These are phyloP conservation scores for Poecilia latipinna DNA, from an alignment of 2,113 vertebrate genomes.

Conservation along the genomic window DNA sequence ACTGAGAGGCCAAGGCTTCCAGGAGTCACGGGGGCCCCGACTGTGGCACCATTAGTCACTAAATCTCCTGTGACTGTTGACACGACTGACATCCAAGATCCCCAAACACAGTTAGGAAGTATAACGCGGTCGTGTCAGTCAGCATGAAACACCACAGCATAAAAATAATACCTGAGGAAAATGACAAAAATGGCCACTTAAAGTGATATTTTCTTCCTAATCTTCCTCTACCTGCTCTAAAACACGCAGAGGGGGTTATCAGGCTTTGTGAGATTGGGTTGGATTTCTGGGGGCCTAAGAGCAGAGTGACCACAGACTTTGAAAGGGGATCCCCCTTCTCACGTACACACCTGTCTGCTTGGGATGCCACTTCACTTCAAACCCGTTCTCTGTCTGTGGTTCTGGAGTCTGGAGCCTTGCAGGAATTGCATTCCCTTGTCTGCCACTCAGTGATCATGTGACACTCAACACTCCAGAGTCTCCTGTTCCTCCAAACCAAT, in stretches of 20 bases:
- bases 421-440: conserved; percentile 75
- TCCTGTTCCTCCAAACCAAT: conserved; percentile 29
- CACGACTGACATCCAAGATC: conserved; percentile 69
- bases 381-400: conserved; percentile 62
- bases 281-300: conserved; percentile 63
- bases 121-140: conserved; percentile 32
- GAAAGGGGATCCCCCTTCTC: conserved; percentile 73
- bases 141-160: neutral
- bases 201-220: neutral
- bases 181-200: neutral
- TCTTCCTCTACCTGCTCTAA: conserved; percentile 1
- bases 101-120: conserved; percentile 70
- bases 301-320: conserved; percentile 56
- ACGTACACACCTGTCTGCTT: conserved; percentile 72
- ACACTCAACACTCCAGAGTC: conserved; percentile 47
- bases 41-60: conserved; percentile 66
- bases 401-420: conserved; percentile 63
- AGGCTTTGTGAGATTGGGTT: conserved; percentile 68
- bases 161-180: neutral
- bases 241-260: conserved; percentile 58
- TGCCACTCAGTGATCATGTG: conserved; percentile 67
- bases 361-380: conserved; percentile 65
- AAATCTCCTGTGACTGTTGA: conserved; percentile 77
- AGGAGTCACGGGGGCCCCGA: conserved; percentile 28
- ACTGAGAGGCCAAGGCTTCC: conserved; percentile 36